Base-by-base conservation (phyloP, 2,113 vertebrate genomes). In the Poeciliopsis retropinna region DNA sequence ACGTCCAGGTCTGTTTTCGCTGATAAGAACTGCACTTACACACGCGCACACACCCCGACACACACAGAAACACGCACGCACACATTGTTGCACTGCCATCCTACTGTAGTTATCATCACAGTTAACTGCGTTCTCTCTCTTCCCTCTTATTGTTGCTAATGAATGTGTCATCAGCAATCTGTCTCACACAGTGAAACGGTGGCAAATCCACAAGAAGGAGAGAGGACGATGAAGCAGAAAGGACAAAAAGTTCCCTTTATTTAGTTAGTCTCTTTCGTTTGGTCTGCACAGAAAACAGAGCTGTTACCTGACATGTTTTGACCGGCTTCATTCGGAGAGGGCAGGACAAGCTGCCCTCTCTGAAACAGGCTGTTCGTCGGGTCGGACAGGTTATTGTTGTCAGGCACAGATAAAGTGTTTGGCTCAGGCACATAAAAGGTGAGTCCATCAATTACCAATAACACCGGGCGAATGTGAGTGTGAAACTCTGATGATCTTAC, bases 1-100 rank as follows among this genome's bases (percentile, higher is more conserved):
- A 93, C 90, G 86, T 92, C 81, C 84, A 83, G 72, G 89, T 88
- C 91, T 93, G 92, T 89, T 92, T 92, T 87, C 79, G 88, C 85
- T 87, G 92, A 93, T 93, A 93, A 92, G 89, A 78, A 87, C 64
- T 77, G 74, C 66, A 41, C 57, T 11, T 73, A n/a, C 74, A 47
- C 39, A 44, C 73, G 57, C 19, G 67, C 66, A 68, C 60, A 68
- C 72, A 66, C 78, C n/a, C 64, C 17, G 60, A 63, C 51, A 61
- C 62, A 63, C n/a, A 68, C 14, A 67, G 63, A 67, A 34, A 68
- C 72, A 69, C 78, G 60, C 60, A 64, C 62, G 54, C n/a, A 64
- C 69, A 72, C 63, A 22, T 61, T 78, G 67, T 75, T 81, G 76
- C 70, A 83, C 72, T 85, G 80, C 80, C 83, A 72, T 76, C 69